Base-by-base conservation (phyloP, 2,888 invertebrate genomes). In the Caenorhabditis sp. region DNA sequence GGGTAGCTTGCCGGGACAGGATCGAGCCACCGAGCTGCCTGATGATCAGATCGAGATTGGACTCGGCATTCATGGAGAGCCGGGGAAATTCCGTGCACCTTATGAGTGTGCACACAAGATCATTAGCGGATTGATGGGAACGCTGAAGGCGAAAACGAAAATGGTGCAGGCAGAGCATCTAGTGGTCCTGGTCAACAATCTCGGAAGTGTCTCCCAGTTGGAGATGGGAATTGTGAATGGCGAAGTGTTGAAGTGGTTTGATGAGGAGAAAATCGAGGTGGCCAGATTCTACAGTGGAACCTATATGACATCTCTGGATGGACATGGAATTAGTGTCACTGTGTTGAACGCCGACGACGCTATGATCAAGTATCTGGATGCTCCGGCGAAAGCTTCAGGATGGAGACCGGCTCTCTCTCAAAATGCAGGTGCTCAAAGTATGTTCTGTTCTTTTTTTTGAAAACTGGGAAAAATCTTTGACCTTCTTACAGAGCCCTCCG, bases 281-380 rank as follows among this genome's bases (percentile, higher is more conserved):
- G 89, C 90, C 49, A 87, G 93, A 63, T 90, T 92, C 0, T 93
- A 92, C 85, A 90, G 90, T 85, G 93, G 93, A 12, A 86, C 92
- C 5, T 92, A 92, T 82, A 93, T 93, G 91, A 95, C 96, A 0
- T 95, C 96, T 0, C 92, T 96, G 59, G 95, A 96, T 90, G 95
- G 95, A 94, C 94, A 95, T 72, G 96, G 96, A 8, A 94, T 96
- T 88, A 95, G 95, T 86, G 93, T 96, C 31, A 95, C 95, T 16
- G 87, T 96, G 22, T 88, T 94, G 38, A 90, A 89, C 44, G 89
- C 93, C 0, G 88, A 90, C 83, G 90, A 92, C 44, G 26, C 59
- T 5, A 49, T 59, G 16, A 76, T 86, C 86, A 14, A 51, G 6
- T 70, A 44, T 51, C 84, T 86, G 1, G 59, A 69, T 72, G 91